These are phyloP conservation scores for Parotocinclus haroldoi DNA, from an alignment of 2,797 vertebrate genomes.

Conservation along the genomic window DNA sequence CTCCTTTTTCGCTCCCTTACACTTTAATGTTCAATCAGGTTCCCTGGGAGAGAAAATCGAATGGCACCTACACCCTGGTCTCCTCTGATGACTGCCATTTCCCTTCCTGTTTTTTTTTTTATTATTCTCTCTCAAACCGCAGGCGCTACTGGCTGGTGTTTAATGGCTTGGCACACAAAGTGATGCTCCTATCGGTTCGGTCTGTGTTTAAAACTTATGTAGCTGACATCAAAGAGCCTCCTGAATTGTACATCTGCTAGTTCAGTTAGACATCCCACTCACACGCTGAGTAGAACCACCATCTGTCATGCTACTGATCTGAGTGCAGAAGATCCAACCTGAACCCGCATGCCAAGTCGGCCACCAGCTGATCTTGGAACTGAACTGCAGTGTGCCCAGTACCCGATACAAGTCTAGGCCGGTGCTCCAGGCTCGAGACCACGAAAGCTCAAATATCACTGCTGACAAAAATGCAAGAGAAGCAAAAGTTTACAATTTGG, in stretches of 20 bases:
- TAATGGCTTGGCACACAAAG: conserved; percentile 45
- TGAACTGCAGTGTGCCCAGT: neutral
- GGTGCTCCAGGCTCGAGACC: too few species aligned
- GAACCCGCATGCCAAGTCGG: conserved; percentile 4
- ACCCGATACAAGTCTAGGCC: neutral
- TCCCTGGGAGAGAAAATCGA: conserved; percentile 28
- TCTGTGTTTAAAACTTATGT: conserved; percentile 46
- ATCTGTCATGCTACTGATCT: conserved; percentile 39
- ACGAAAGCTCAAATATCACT: too few species aligned
- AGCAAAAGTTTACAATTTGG: too few species aligned
- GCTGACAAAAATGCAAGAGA: too few species aligned
- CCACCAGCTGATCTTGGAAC: conserved; percentile 32
- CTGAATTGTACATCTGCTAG: conserved; percentile 38
- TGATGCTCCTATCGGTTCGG: conserved; percentile 39
- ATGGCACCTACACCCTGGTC: conserved; percentile 22
- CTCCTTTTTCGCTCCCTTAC: too few species aligned
- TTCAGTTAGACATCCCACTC: conserved; percentile 39
- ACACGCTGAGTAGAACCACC: conserved; percentile 14
- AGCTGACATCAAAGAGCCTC: conserved; percentile 44
- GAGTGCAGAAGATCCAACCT: conserved; percentile 18
- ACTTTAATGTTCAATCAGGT: too few species aligned
- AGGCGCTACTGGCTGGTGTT: conserved; percentile 41
- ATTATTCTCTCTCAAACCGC: conserved; percentile 31
- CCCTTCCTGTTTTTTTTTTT: conserved; percentile 41
- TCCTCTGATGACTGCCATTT: conserved; percentile 39